These are phyloP conservation scores for Eupeodes corollae DNA, from an alignment of 1,140 invertebrate genomes.

Conservation along the genomic window DNA sequence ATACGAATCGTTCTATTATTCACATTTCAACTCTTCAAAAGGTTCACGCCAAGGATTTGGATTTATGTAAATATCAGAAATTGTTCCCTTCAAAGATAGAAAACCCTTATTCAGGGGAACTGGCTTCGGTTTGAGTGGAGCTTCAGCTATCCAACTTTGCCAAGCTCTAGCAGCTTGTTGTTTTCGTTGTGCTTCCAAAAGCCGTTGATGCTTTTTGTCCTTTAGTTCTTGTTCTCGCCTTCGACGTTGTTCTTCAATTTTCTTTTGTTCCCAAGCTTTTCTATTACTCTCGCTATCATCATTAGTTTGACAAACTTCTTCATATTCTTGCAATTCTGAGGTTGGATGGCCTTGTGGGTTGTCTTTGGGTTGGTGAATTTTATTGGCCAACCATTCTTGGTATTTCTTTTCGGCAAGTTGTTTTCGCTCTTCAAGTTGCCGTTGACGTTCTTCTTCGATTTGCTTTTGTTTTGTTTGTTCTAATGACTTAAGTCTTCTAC, in stretches of 20 bases:
- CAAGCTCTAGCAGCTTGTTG: slow-evolving; percentile 1
- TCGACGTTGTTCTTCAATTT: not conserved
- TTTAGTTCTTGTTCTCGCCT: not conserved
- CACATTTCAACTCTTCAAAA: too few species aligned
- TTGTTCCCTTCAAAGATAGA: slow-evolving; percentile 10
- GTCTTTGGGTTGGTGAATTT: not conserved
- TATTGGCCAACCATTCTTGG: not conserved
- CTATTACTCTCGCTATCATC: not conserved
- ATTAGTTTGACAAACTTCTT: not conserved
- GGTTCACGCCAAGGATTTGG: slow-evolving; percentile 10
- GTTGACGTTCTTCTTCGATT: not conserved
- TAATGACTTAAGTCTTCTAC: not conserved
- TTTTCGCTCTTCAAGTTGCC: not conserved
- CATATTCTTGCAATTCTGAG: not conserved
- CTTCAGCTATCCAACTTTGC: slow-evolving; percentile 10
- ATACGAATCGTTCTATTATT: too few species aligned
- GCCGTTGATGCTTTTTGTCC: not conserved
- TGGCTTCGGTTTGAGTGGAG: slow-evolving; percentile 11
- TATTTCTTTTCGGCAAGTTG: not conserved
- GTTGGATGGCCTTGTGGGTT: too few species aligned
- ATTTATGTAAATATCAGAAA: slow-evolving; percentile 13
- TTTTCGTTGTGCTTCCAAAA: not conserved
- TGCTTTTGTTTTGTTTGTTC: not conserved
- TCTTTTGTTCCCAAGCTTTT: slow-evolving; percentile 3
- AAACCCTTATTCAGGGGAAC: slow-evolving; percentile 13